Percentiles rank a stretch among this genome's conserved stretches.
phyloP scores from a whole-genome alignment of 92 coral and sea anemone species.

The Palythoa grandiflora region DNA sequence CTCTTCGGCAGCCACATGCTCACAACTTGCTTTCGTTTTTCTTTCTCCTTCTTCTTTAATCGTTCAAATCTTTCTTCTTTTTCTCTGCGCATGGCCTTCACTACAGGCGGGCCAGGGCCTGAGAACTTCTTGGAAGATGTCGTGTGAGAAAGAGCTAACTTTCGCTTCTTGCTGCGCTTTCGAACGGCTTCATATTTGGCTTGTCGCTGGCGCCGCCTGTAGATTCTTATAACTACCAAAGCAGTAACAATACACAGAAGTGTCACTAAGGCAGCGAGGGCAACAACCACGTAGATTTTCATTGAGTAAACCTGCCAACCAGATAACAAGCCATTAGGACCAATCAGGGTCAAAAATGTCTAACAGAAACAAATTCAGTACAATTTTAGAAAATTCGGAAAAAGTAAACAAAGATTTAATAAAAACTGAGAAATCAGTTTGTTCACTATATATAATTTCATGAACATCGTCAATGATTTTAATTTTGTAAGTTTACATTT shows the following conservation, averaged over 20 bases:
- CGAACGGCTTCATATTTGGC: constrained; percentile 28
- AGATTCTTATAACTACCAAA: constrained; percentile 64
- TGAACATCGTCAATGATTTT: no score
- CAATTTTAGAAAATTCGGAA: no score
- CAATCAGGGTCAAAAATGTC: background rate
- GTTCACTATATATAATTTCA: no score
- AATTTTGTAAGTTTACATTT: no score
- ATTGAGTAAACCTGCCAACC: constrained; percentile 34
- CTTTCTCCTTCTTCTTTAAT: constrained; percentile 71
- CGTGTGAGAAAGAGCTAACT: background rate
- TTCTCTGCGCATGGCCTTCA: constrained; percentile 60
- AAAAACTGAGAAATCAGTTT: no score
- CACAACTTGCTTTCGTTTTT: constrained; percentile 72
- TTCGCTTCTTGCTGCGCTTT: constrained; percentile 23
- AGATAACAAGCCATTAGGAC: background rate
- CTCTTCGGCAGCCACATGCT: constrained; percentile 91
- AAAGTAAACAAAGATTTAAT: no score
- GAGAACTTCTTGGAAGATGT: constrained; percentile 45
- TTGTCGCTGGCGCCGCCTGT: constrained; percentile 54
- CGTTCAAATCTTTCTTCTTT: constrained; percentile 67
- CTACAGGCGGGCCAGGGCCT: constrained; percentile 54
- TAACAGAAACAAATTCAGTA: no score
- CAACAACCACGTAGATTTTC: constrained; percentile 73
- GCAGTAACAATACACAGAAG: constrained; percentile 59
- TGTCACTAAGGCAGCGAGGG: constrained; percentile 59